Base-by-base conservation (phyloP, 2,113 vertebrate genomes). In the Dolichallabes microphthalmus region DNA sequence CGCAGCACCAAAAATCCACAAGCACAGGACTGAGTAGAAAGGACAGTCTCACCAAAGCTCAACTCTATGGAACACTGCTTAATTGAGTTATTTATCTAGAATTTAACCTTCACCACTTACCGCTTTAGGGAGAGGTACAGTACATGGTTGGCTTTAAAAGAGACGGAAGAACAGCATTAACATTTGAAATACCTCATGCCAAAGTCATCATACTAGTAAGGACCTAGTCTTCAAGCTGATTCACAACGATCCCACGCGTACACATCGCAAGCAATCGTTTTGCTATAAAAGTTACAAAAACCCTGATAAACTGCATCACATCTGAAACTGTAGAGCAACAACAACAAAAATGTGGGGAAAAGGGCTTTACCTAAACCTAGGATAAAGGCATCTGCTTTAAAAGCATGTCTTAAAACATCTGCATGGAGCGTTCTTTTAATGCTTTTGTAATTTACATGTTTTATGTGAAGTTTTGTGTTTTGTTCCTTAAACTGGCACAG, bases 31-130 rank as follows among this genome's bases (percentile, higher is more conserved):
- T 99, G 86, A 98, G 95, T 79, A 96, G 97, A 85, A 99, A 99
- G 91, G 97, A 99, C 93, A 99, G 97, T 90, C 95, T 99, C 90
- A 99, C 96, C 84, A 99, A 98, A 94, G 98, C 98, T 87, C 98
- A 99, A 93, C 90, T 98, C 63, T 99, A 99, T 0, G 98, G 98
- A n/a, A 99, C 97, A 19, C 93, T 99, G 90, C 95, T 99, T 86
- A 99, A 99, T 92, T 99, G 93, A 96, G 85, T 85, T 58, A 32
- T 9, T 22, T 39, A 11, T 11, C 27, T 77, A 20, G 19, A 39
- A 30, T 17, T 78, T 2, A 78, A 68, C 27, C 13, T 19, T 55
- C 22, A 35, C 50, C 27, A 68, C 50, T 25, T n/a, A n/a, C n/a
- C n/a, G 39, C 39, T 74, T 74, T 74, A 74, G 20, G 10, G 73